These are phyloP conservation scores for Lithophane socia DNA, from an alignment of 2,888 invertebrate species.

Conservation along the genomic window DNA sequence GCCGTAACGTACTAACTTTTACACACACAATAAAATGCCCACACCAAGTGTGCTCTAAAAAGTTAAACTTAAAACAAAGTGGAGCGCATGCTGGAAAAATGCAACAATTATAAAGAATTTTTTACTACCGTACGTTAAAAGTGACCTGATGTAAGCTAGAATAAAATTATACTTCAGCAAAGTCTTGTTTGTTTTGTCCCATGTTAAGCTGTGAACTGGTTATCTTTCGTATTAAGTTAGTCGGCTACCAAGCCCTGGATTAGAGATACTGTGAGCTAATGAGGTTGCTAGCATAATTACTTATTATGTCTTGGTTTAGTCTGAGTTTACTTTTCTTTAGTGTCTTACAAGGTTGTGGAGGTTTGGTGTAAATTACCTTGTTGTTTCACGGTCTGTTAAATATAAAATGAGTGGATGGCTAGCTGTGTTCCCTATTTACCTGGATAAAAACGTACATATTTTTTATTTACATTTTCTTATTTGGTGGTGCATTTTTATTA, in stretches of 20 bases:
- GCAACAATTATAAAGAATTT: slow-evolving; percentile 6
- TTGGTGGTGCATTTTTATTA: not conserved
- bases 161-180: slow-evolving; percentile 33
- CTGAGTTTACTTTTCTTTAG: slow-evolving; percentile 11
- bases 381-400: slow-evolving; percentile 34
- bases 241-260: slow-evolving; percentile 37
- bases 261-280: slow-evolving; percentile 57
- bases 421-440: slow-evolving; percentile 15
- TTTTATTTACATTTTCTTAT: slow-evolving; percentile 2
- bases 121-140: not conserved
- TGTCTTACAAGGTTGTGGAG: slow-evolving; percentile 15
- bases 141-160: not conserved
- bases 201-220: slow-evolving; percentile 53
- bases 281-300: slow-evolving; percentile 58
- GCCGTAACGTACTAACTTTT: not conserved
- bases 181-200: slow-evolving; percentile 37
- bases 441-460: not conserved
- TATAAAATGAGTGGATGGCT: slow-evolving; percentile 20
- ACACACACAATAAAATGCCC: not conserved
- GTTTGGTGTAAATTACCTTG: slow-evolving; percentile 34
- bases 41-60: not conserved
- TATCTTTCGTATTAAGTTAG: slow-evolving; percentile 48
- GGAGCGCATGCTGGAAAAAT: not conserved
- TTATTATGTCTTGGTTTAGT: slow-evolving; percentile 42
- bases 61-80: slow-evolving; percentile 16